Base-by-base conservation (phyloP, 2,113 vertebrate genomes). In the Grantiella picta region DNA sequence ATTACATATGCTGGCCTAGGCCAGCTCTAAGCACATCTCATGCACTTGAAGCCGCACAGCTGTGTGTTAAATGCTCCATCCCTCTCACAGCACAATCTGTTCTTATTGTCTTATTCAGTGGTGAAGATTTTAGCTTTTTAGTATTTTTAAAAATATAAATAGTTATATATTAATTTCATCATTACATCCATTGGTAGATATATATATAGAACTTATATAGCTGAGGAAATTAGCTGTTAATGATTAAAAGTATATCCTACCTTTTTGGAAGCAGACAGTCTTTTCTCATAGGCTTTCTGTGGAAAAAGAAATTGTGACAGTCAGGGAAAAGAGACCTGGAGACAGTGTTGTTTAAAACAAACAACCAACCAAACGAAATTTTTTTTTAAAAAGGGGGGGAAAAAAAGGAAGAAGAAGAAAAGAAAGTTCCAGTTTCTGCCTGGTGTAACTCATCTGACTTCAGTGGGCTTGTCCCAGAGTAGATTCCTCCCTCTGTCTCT, bases 221-320 rank as follows among this genome's bases (percentile, higher is more conserved):
- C 45, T 66, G 38, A 73, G 31, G 53, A 87, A 93, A 79, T 71
- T 23, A 68, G 45, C 25, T 71, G 45, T 36, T 92, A 83, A 45
- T 77, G 64, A 84, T 56, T 84, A 72, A 91, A 84, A 96, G 28
- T 18, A 92, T 94, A 69, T 92, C 97, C 94, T 97, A 97, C 97
- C 97, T 97, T 96, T 95, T 95, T 44, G 60, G 94, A 90, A 86
- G 96, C 77, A 89, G 86, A 71, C 27, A 82, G 69, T 96, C 94
- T 92, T 95, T 95, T 96, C 84, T 95, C 92, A 93, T 50, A 97
- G 89, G 92, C 93, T 96, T 91, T 95, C 97, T 96, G 97, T 77
- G 49, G 88, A 96, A 87, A 95, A 9, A 97, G 76, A 92, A 95
- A 96, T 94, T 83, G 76, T 72, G 64, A 95, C 49, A 89, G 72